Evolutionary conservation across 2,113 vertebrate species (phyloP).

Genomic region (Anarrhichthys ocellatus): DNA sequence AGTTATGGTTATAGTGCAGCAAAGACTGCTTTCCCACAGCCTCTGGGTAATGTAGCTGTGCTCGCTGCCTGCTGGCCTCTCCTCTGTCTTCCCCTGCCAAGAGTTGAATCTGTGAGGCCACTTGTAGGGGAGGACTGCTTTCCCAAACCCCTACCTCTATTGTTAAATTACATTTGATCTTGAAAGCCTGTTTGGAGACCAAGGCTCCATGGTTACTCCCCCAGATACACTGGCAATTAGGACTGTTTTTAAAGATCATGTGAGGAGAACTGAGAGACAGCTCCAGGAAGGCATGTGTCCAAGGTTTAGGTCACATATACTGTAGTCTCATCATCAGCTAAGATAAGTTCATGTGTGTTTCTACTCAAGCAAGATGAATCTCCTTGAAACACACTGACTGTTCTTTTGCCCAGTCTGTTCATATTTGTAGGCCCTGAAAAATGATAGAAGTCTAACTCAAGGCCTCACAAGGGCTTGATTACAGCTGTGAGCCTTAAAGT

Average conservation of each 20-base stretch:
- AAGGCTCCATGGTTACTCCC: slow-evolving; percentile 46
- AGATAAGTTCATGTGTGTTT: background rate
- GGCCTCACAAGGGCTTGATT: background rate
- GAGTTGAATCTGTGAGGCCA: slow-evolving; percentile 59
- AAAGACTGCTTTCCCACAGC: slow-evolving; percentile 33
- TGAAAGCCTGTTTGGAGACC: slow-evolving; percentile 37
- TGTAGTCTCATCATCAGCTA: background rate
- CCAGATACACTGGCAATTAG: slow-evolving; percentile 32
- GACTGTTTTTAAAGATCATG: slow-evolving; percentile 22
- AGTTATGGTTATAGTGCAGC: background rate
- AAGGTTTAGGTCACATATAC: background rate
- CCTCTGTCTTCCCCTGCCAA: slow-evolving; percentile 60
- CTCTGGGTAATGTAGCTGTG: slow-evolving; percentile 20
- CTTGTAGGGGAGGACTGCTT: slow-evolving; percentile 60
- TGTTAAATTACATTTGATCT: slow-evolving; percentile 64
- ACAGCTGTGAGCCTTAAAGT: background rate
- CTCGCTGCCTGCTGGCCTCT: slow-evolving; percentile 49
- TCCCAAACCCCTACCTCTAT: slow-evolving; percentile 55
- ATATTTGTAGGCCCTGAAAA: slow-evolving; percentile 8
- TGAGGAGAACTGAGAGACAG: background rate
- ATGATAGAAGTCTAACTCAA: slow-evolving; percentile 6
- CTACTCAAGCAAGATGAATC: background rate
- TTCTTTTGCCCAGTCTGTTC: background rate
- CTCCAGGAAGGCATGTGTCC: background rate
- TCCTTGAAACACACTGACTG: background rate